Conservation (phyloP, 2,113 vertebrate genomes). For the Petrocephalus microphthalmus region DNA sequence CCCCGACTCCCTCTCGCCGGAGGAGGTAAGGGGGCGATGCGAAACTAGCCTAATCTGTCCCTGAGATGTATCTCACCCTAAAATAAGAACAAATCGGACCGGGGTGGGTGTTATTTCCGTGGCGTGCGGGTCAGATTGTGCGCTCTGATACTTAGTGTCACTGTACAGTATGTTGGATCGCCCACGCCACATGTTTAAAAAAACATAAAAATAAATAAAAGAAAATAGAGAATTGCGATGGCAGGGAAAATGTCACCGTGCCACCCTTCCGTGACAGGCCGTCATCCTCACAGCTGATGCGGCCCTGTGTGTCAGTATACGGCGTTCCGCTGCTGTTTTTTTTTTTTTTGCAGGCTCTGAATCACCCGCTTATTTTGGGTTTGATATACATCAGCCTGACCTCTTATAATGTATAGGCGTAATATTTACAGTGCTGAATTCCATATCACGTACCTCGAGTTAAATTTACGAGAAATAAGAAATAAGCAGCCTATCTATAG, state of each 20-base stretch:
- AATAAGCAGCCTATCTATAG: neutral
- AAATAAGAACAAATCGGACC: neutral
- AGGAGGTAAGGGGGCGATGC: neutral
- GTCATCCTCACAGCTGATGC: neutral
- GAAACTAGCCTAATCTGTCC: neutral
- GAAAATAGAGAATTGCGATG: neutral
- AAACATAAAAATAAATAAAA: too few species aligned
- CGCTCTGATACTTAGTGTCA: neutral
- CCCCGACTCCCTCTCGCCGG: neutral
- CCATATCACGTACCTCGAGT: neutral
- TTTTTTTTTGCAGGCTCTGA: neutral
- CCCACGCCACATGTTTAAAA: neutral
- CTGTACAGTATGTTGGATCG: neutral
- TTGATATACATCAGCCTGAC: neutral
- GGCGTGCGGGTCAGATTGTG: neutral
- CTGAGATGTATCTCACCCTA: neutral
- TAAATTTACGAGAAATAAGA: neutral
- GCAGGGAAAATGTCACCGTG: neutral
- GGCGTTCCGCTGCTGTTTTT: too few species aligned
- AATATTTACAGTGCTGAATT: neutral
- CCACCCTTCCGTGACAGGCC: neutral
- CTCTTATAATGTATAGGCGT: neutral
- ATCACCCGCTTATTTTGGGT: neutral
- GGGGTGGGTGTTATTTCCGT: neutral
- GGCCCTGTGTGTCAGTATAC: neutral